A percentile compares a stretch with the other conserved stretches of the same genome.
These are phyloP conservation scores for Metaphire vulgaris DNA, from an alignment of 1,140 invertebrate genomes.

Conservation along the genomic window DNA sequence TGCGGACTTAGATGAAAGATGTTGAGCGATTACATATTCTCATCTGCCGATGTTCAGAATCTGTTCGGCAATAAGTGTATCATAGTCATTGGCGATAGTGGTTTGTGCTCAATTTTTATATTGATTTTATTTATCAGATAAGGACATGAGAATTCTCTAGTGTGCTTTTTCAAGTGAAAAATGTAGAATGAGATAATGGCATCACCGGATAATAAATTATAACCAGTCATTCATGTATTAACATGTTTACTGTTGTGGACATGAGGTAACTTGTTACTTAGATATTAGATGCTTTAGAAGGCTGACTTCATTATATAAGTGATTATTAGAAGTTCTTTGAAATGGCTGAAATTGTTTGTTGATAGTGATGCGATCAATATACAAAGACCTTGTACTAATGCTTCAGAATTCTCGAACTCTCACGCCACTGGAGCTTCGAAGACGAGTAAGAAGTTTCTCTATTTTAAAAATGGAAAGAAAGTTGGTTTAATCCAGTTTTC, in stretches of 20 bases:
- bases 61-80: background rate
- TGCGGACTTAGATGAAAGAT: too few relatives aligned
- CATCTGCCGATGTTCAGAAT: background rate
- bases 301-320: background rate
- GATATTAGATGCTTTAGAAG: too few relatives aligned
- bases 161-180: background rate
- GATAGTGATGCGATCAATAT: background rate
- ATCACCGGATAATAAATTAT: background rate
- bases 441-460: background rate
- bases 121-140: background rate
- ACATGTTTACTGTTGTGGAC: background rate
- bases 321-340: background rate
- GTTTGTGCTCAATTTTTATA: background rate
- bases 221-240: background rate
- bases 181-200: background rate
- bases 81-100: background rate
- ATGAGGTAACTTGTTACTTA: background rate
- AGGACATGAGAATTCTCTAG: background rate
- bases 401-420: background rate
- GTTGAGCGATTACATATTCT: background rate
- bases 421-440: background rate
- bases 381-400: background rate
- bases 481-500: too few relatives aligned
- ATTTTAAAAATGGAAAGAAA: background rate
- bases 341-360: background rate